These are phyloP conservation scores for Lamellibrachia columna DNA, from an alignment of 2,888 invertebrate genomes.

Conservation along the genomic window DNA sequence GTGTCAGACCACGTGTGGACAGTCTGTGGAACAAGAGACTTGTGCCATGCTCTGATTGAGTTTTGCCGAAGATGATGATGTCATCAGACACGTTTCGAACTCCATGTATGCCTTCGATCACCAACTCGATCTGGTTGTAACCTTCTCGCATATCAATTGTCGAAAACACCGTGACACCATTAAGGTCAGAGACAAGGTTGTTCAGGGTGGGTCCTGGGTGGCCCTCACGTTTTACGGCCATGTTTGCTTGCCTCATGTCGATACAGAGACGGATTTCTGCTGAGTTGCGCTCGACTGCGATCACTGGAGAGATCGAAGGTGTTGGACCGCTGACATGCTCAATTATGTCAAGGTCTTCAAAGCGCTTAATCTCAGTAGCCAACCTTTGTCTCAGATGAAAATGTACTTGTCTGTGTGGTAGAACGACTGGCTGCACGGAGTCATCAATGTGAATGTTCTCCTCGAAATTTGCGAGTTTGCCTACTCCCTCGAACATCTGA, in stretches of 20 bases:
- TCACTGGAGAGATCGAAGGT: slow-evolving; percentile 45
- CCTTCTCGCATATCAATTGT: slow-evolving; percentile 42
- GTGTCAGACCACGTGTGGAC: too few relatives aligned
- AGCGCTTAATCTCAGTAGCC: slow-evolving; percentile 41
- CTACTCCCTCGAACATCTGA: slow-evolving; percentile 22
- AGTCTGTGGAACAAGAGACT: too few relatives aligned
- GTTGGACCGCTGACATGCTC: slow-evolving; percentile 47
- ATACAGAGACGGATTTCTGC: slow-evolving; percentile 43
- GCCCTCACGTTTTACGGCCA: slow-evolving; percentile 30
- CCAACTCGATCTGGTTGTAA: slow-evolving; percentile 42
- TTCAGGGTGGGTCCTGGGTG: slow-evolving; percentile 37
- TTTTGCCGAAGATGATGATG: background rate
- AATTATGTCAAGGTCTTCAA: slow-evolving; percentile 46
- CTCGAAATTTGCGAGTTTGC: slow-evolving; percentile 33
- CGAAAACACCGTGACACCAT: slow-evolving; percentile 38
- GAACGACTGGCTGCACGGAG: slow-evolving; percentile 34
- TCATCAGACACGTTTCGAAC: background rate
- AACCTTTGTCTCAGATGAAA: slow-evolving; percentile 43
- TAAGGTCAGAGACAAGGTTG: slow-evolving; percentile 42
- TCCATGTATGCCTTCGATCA: background rate
- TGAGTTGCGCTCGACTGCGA: slow-evolving; percentile 43
- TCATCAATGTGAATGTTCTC: slow-evolving; percentile 40
- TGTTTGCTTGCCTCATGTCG: slow-evolving; percentile 43
- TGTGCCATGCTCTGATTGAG: background rate
- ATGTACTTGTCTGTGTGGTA: slow-evolving; percentile 41